Evolutionary conservation across 2,797 vertebrate species (phyloP), one percentile per base, ranked within the genome.

Genomic region (Helostoma temminkii): DNA sequence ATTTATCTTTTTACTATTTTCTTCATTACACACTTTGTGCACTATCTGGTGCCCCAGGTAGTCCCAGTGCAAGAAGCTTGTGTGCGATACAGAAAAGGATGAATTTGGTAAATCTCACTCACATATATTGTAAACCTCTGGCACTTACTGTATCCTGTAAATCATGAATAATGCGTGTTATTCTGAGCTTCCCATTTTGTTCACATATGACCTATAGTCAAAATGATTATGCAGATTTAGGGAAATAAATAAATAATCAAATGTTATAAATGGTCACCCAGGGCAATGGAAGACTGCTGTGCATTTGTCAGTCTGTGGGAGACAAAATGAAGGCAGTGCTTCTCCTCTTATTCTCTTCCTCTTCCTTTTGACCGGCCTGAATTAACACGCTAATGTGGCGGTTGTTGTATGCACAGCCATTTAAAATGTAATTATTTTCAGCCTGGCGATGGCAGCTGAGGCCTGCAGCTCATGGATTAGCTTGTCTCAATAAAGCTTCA

Each of bases 371-470:
- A 88, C 91, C 89, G 91, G 85, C 80, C 84, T 72, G 87, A 90
- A 91, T 91, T 89, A 92, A 88, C 90, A 90, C 85, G 9, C 84
- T 87, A 87, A 91, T 91, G 84, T 68, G 79, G 81, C 80, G 78
- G 83, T 84, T 86, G 88, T 89, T 91, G 87, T 90, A 86, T 87
- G 82, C 78, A 66, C 74, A 91, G 86, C 90, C 83, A 78, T 91
- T 94, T 88, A 89, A 91, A 93, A 93, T 92, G 90, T 93, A 92
- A 94, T 92, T 93, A 93, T 89, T 88, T 87, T 85, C 76, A 67
- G 78, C 71, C 85, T 67, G 77, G 76, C 26, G 62, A 86, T 77
- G 84, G 87, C 84, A 82, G 84, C 80, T 79, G 74, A 89, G 61
- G 79, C 78, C 76, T 83, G 72, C 68, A 85, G 88, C 84, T 81